Conservation (phyloP, 2,888 invertebrate species). For the Polylopha cassiicola region DNA sequence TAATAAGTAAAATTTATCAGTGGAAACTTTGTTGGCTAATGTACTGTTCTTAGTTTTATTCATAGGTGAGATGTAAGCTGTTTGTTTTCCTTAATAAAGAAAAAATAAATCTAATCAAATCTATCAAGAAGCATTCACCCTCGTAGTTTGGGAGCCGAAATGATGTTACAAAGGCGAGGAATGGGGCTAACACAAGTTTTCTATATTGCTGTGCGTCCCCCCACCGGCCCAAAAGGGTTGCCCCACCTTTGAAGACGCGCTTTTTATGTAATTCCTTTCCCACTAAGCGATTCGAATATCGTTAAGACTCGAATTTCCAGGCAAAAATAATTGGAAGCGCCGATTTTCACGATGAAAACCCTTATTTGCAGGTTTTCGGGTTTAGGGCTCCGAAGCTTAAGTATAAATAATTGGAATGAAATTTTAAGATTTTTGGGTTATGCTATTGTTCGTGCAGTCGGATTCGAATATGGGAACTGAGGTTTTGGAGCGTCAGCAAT, state of each 20-base stretch:
- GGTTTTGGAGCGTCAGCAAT: no score
- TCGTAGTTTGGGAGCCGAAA: conserved; percentile 64
- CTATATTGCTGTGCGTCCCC: conserved; percentile 74
- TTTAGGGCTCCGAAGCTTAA: no score
- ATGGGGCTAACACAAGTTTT: conserved; percentile 78
- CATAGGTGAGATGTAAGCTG: conserved; percentile 5
- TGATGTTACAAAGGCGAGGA: conserved; percentile 77
- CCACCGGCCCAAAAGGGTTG: conserved; percentile 58
- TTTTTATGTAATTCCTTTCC: conserved; percentile 71
- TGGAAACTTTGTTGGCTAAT: no score
- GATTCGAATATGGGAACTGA: no score
- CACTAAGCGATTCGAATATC: conserved; percentile 76
- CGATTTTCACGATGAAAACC: conserved; percentile 60
- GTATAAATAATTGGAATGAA: no score
- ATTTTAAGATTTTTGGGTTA: no score
- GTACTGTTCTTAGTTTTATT: not conserved
- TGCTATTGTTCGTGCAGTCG: no score
- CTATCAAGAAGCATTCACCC: conserved; percentile 37
- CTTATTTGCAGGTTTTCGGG: conserved; percentile 36
- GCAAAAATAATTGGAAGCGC: conserved; percentile 73
- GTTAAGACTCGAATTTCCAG: conserved; percentile 73
- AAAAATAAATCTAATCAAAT: conserved; percentile 26
- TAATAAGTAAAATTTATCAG: no score
- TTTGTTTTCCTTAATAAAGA: conserved; percentile 30
- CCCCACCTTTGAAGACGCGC: conserved; percentile 75